Evolutionary conservation across 2,797 vertebrate genomes (phyloP).

Genomic region (Ptychadena robeensis): DNA sequence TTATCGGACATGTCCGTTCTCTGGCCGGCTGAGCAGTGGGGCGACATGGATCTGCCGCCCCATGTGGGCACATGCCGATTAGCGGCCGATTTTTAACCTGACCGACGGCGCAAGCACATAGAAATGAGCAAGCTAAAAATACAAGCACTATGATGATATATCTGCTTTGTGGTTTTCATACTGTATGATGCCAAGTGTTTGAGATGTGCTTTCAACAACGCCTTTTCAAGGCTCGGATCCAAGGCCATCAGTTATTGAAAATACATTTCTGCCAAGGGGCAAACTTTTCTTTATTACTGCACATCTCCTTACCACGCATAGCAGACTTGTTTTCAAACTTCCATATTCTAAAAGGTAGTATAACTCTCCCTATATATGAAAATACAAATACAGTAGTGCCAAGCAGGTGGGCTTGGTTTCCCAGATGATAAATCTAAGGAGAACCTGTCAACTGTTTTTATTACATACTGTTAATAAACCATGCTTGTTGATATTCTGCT

Average conservation of each 20-base stretch:
- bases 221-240: conserved; percentile 32
- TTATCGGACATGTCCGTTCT: no score
- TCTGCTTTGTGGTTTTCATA: conserved; percentile 24
- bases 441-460: background rate
- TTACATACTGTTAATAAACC: no score
- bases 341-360: background rate
- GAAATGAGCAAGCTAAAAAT: conserved; percentile 33
- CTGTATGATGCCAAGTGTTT: conserved; percentile 34
- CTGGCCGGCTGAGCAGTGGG: no score
- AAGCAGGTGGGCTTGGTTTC: background rate
- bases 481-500: no score
- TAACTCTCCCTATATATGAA: background rate
- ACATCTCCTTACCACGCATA: background rate
- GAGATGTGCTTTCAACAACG: conserved; percentile 35
- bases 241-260: conserved; percentile 28
- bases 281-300: background rate
- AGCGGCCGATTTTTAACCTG: no score
- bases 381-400: background rate
- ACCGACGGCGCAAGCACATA: conserved; percentile 14
- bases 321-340: background rate
- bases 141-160: background rate
- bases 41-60: no score
- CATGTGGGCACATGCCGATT: no score
- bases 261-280: conserved; percentile 6
- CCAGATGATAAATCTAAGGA: background rate